These are phyloP conservation scores for Phortica variegata DNA, from an alignment of 1,140 invertebrate species.

Conservation along the genomic window DNA sequence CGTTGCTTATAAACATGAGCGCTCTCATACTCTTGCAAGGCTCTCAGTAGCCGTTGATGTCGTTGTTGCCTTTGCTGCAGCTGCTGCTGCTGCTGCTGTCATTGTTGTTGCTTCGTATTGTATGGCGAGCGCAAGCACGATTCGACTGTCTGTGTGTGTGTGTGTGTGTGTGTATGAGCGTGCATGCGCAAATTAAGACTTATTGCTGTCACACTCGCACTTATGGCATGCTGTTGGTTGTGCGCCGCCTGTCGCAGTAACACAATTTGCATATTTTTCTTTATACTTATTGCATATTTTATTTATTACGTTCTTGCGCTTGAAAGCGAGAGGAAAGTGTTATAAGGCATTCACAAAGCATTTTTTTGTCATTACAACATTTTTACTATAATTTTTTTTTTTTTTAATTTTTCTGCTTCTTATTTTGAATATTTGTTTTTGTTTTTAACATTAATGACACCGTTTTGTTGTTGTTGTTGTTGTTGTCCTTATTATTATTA, in stretches of 20 bases:
- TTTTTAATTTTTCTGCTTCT: conserved; percentile 2
- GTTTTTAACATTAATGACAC: conserved; percentile 23
- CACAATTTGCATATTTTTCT: conserved; percentile 48
- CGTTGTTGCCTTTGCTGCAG: not conserved
- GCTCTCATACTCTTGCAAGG: too few species aligned
- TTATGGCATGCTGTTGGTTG: not conserved
- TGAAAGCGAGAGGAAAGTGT: conserved; percentile 31
- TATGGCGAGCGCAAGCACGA: conserved; percentile 17
- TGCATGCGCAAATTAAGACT: not conserved
- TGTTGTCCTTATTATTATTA: not conserved
- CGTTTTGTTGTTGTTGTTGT: conserved; percentile 16
- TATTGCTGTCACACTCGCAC: not conserved
- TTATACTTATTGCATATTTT: conserved; percentile 51
- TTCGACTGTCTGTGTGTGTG: too few species aligned
- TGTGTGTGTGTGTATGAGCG: too few species aligned
- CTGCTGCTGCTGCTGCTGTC: conserved; percentile 1
- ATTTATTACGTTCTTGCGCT: conserved; percentile 49
- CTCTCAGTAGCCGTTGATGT: too few species aligned
- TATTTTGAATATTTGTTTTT: conserved; percentile 18
- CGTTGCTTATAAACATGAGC: too few species aligned
- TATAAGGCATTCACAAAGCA: conserved; percentile 41
- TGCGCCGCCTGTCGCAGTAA: conserved; percentile 14
- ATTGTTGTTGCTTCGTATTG: conserved; percentile 25
- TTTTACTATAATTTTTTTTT: not conserved
- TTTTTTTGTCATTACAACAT: conserved; percentile 18